Percentiles rank a stretch among this genome's conserved stretches.
Evolutionary conservation across 2,113 vertebrate species (phyloP).

Genomic region (Rhinolophus sinicus): DNA sequence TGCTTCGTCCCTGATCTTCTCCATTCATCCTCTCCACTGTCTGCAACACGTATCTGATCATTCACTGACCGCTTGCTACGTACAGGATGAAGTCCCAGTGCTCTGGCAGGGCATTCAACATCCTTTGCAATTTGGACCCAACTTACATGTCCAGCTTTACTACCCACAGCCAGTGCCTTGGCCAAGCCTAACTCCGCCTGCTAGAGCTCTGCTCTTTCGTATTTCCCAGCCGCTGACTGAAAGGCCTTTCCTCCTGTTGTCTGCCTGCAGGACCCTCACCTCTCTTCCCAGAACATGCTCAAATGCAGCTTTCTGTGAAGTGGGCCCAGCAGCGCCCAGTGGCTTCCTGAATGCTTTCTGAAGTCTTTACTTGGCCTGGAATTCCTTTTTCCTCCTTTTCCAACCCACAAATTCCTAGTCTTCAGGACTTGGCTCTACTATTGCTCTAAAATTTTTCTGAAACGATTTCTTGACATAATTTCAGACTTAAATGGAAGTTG

Average conservation of each 20-base stretch:
- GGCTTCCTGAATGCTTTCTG: neutral
- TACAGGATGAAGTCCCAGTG: neutral
- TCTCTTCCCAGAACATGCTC: neutral
- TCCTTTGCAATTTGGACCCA: neutral
- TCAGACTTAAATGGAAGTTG: neutral
- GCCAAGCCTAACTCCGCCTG: neutral
- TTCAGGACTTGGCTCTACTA: neutral
- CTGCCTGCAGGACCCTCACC: neutral
- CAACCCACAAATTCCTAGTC: neutral
- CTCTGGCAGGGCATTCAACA: neutral
- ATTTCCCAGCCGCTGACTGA: neutral
- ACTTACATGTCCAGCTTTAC: neutral
- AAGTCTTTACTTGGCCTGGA: neutral
- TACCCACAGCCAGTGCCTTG: neutral
- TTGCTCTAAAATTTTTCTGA: neutral
- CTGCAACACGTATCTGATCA: neutral
- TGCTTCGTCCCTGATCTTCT: neutral
- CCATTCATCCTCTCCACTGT: neutral
- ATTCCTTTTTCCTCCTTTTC: neutral
- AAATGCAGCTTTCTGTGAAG: neutral
- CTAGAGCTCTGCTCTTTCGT: neutral
- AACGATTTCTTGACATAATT: conserved; percentile 20
- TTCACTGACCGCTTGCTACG: neutral
- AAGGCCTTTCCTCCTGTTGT: neutral
- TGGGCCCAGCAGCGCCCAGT: neutral